A percentile compares a stretch with the other conserved stretches of the same genome.
Conservation (phyloP, 2,888 invertebrate genomes). For the Acleris cristana region DNA sequence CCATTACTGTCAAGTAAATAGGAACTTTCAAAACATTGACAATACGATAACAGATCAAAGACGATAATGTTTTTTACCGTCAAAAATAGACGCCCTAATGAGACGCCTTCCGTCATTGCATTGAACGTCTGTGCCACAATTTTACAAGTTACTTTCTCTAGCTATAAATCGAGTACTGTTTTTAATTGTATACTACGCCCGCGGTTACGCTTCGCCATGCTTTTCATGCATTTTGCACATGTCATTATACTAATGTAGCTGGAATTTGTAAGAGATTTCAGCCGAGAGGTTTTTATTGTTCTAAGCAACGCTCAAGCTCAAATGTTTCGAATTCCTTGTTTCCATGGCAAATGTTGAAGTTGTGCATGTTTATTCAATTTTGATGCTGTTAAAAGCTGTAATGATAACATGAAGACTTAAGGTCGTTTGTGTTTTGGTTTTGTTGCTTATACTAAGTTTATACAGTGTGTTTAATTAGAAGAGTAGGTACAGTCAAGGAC, state of each 20-base stretch:
- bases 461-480: too few relatives aligned
- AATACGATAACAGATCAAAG: too few relatives aligned
- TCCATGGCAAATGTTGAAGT: slow-evolving; percentile 1
- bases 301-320: slow-evolving; percentile 30
- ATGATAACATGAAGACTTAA: neutral
- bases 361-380: neutral
- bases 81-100: too few relatives aligned
- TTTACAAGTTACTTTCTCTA: too few relatives aligned
- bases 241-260: slow-evolving; percentile 38
- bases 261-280: slow-evolving; percentile 38
- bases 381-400: neutral
- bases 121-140: too few relatives aligned
- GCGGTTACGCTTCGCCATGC: slow-evolving; percentile 34
- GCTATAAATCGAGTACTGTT: neutral
- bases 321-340: slow-evolving; percentile 21
- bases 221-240: slow-evolving; percentile 39
- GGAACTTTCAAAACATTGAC: too few relatives aligned
- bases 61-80: too few relatives aligned
- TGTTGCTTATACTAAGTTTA: too few relatives aligned
- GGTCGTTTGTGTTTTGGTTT: too few relatives aligned
- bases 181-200: neutral
- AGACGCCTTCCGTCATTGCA: too few relatives aligned
- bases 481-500: too few relatives aligned
- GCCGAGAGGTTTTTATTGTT: slow-evolving; percentile 32
- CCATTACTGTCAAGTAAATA: too few relatives aligned